Evolutionary conservation across 2,797 vertebrate genomes (phyloP).

Genomic region (Sebastes minor): DNA sequence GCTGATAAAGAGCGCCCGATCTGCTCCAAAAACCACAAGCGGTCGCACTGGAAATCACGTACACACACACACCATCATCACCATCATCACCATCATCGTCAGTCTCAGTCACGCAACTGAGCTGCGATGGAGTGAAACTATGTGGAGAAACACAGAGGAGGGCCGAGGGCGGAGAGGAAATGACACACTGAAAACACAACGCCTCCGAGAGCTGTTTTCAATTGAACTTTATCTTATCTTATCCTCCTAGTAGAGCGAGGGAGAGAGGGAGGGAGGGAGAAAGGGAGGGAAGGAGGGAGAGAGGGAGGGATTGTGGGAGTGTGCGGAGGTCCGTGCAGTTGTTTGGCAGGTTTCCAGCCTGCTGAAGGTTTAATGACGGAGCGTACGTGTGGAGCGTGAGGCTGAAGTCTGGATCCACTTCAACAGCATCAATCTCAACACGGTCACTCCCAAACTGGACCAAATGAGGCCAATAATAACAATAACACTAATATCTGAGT

Average conservation of each 20-base stretch:
- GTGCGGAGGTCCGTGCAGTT: neutral
- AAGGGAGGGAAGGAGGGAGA: accelerated
- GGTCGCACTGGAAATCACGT: neutral
- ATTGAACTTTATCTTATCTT: slow-evolving; percentile 22
- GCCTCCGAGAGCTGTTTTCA: neutral
- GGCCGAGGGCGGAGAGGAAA: neutral
- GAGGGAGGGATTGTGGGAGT: neutral
- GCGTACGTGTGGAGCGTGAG: slow-evolving; percentile 49
- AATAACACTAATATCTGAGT: too few relatives aligned
- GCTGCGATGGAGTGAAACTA: neutral
- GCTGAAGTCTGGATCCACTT: neutral
- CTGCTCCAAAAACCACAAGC: neutral
- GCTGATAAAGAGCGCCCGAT: neutral
- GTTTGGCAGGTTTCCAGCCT: slow-evolving; percentile 31
- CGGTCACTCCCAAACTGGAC: neutral
- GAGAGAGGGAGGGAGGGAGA: neutral
- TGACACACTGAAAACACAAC: slow-evolving; percentile 10
- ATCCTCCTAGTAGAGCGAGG: neutral
- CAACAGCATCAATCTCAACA: neutral
- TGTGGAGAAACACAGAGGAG: neutral
- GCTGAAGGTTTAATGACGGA: slow-evolving; percentile 46
- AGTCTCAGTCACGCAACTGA: neutral
- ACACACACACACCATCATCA: slow-evolving; percentile 2
- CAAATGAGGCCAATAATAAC: neutral
- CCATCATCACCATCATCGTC: neutral